Percentiles rank a stretch among this genome's conserved stretches.
phyloP scores from a whole-genome alignment of 2,888 invertebrate genomes.

The Timema cristinae region DNA sequence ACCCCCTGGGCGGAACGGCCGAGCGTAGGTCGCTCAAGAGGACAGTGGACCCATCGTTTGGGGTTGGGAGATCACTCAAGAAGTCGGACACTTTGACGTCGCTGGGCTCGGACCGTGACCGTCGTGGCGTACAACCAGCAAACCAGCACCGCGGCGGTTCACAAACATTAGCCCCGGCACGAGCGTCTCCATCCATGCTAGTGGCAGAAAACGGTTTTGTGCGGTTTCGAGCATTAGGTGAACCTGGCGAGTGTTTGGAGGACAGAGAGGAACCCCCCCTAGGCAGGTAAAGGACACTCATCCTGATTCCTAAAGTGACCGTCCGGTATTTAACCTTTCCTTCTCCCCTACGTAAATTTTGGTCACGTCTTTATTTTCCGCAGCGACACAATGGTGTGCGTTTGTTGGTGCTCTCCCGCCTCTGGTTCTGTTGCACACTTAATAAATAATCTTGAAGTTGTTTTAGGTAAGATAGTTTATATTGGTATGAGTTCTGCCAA shows the following conservation, averaged over 20 bases:
- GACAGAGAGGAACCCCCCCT: slow-evolving; percentile 19
- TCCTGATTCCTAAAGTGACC: too few relatives aligned
- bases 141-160: slow-evolving; percentile 25
- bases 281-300: slow-evolving; percentile 22
- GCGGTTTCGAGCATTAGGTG: slow-evolving; percentile 69
- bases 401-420: too few relatives aligned
- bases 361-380: too few relatives aligned
- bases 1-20: slow-evolving; percentile 50
- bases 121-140: slow-evolving; percentile 12
- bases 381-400: too few relatives aligned
- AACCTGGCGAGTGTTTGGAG: slow-evolving; percentile 39
- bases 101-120: slow-evolving; percentile 22
- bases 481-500: too few relatives aligned
- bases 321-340: too few relatives aligned
- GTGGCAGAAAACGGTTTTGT: slow-evolving; percentile 90
- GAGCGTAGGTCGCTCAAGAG: slow-evolving; percentile 26
- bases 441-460: too few relatives aligned
- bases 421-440: too few relatives aligned
- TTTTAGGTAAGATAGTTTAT: too few relatives aligned
- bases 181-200: slow-evolving; percentile 61
- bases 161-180: slow-evolving; percentile 26
- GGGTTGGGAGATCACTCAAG: slow-evolving; percentile 21
- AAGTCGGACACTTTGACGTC: slow-evolving; percentile 26
- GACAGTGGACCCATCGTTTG: slow-evolving; percentile 29
- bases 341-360: too few relatives aligned